Evolutionary conservation across 2,797 vertebrate genomes (phyloP).

Genomic region (Anguilla megastoma): DNA sequence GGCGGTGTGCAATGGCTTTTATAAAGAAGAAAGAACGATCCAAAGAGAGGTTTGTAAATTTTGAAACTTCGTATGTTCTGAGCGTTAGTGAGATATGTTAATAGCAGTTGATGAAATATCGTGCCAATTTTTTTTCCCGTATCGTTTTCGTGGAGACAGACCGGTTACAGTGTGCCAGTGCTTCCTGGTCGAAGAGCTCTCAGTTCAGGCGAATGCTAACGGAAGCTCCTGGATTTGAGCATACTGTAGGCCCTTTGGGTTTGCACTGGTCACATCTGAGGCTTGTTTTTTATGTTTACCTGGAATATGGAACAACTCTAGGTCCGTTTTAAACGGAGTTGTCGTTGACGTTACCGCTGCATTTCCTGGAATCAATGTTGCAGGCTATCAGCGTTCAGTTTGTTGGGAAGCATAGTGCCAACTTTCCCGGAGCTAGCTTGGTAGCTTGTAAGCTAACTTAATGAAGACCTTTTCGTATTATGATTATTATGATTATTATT

Average conservation of each 20-base stretch:
- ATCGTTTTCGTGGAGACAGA: background rate
- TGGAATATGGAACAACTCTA: background rate
- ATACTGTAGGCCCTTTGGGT: constrained; percentile 23
- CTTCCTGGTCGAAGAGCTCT: constrained; percentile 25
- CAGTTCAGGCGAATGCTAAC: constrained; percentile 31
- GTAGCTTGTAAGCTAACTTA: background rate
- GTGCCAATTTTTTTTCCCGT: background rate
- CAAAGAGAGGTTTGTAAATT: constrained; percentile 69
- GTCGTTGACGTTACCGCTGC: background rate
- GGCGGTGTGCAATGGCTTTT: constrained; percentile 68
- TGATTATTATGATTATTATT: background rate
- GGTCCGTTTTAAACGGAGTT: background rate
- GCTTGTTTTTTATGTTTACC: background rate
- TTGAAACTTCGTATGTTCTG: background rate
- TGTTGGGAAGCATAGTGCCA: background rate
- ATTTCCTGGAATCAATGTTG: constrained; percentile 14
- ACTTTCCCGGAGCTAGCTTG: background rate
- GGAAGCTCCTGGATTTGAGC: constrained; percentile 32
- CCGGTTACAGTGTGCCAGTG: background rate
- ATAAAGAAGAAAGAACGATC: constrained; percentile 64
- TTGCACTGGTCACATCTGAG: background rate
- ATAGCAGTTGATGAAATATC: background rate
- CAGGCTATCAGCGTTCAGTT: background rate
- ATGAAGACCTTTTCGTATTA: background rate
- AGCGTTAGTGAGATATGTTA: background rate